These are phyloP conservation scores for Cydia splendana DNA, from an alignment of 1,140 invertebrate genomes.

Conservation along the genomic window DNA sequence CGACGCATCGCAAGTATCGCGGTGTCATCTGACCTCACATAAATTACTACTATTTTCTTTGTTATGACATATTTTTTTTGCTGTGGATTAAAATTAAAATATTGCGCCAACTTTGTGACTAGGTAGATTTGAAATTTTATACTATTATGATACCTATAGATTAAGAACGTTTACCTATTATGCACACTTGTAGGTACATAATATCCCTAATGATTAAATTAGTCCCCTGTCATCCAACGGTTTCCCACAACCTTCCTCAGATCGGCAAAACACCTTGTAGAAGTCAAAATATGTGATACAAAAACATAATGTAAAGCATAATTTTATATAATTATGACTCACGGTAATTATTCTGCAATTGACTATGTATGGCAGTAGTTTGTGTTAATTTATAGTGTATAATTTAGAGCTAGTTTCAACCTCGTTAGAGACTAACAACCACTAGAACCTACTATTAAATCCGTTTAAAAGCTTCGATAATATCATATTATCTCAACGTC, in stretches of 20 bases:
- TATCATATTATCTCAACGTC: neutral
- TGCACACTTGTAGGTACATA: neutral
- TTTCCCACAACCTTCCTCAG: no score
- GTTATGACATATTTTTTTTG: slow-evolving; percentile 14
- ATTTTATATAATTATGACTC: neutral
- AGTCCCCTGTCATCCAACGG: no score
- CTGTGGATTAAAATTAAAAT: neutral
- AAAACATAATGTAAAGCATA: neutral
- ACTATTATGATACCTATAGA: no score
- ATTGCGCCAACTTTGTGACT: neutral
- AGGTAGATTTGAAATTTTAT: neutral
- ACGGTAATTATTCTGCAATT: slow-evolving; percentile 16
- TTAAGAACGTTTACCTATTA: neutral
- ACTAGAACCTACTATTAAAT: neutral
- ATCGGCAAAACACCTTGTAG: no score
- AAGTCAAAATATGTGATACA: no score
- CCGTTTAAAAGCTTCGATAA: neutral
- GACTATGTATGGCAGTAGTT: slow-evolving; percentile 3
- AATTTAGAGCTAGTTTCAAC: neutral
- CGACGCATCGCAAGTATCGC: slow-evolving; percentile 23
- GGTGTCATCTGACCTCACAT: neutral
- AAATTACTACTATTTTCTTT: slow-evolving; percentile 26
- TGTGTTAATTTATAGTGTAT: slow-evolving; percentile 11
- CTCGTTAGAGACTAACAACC: neutral
- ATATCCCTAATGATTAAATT: no score